phyloP scores from a whole-genome alignment of 2,797 vertebrate species.

The Melanotaenia parkinsoni region DNA sequence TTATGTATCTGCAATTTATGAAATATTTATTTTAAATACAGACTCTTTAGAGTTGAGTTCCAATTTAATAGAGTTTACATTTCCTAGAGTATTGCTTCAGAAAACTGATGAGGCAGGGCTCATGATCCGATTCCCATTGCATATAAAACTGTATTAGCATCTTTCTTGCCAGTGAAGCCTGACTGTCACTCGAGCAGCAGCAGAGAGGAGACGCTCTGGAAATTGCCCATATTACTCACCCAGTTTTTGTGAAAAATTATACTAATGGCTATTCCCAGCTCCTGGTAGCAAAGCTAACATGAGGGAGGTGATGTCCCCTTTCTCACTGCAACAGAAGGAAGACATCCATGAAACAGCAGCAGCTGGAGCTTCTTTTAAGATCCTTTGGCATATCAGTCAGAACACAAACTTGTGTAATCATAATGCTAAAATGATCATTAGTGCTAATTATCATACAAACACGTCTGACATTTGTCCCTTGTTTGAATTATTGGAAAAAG shows the following conservation, averaged over 20 bases:
- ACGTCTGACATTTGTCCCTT: constrained; percentile 67
- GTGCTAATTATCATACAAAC: constrained; percentile 78
- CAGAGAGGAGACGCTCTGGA: constrained; percentile 13
- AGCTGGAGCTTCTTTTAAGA: constrained; percentile 57
- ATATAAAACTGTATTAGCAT: constrained; percentile 38
- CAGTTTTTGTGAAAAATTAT: constrained; percentile 26
- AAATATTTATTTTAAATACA: constrained; percentile 4
- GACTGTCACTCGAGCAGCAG: constrained; percentile 19
- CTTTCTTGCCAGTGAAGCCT: constrained; percentile 29
- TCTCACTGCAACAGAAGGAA: constrained; percentile 37
- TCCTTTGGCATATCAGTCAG: constrained; percentile 58
- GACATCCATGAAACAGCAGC: constrained; percentile 38
- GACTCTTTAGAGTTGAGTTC: constrained; percentile 30
- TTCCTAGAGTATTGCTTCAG: constrained; percentile 41
- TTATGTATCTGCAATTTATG: background rate
- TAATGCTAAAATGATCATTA: constrained; percentile 78
- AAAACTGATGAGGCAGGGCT: constrained; percentile 34
- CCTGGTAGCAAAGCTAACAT: constrained; percentile 35
- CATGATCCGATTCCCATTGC: constrained; percentile 34
- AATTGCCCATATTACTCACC: constrained; percentile 38
- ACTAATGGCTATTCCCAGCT: constrained; percentile 38
- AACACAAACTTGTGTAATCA: constrained; percentile 67
- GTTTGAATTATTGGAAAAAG: constrained; percentile 64
- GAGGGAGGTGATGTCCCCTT: constrained; percentile 27
- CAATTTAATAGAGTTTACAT: constrained; percentile 23